These are phyloP conservation scores for Epizoanthus fatuus DNA, from an alignment of 92 coral and sea anemone species.

Conservation along the genomic window DNA sequence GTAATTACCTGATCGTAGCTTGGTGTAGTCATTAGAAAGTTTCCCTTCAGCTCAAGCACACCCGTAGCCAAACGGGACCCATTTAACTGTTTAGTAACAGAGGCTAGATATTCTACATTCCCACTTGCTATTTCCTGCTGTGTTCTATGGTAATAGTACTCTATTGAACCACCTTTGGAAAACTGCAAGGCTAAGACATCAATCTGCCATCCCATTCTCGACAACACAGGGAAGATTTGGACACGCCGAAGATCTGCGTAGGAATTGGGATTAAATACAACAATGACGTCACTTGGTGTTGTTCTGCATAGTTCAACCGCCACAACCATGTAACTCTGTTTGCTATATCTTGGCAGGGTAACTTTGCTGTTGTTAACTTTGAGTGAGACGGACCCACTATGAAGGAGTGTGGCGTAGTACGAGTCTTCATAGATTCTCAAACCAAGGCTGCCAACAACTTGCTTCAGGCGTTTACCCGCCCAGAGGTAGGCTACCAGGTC, in stretches of 20 bases:
- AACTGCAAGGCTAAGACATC: slow-evolving; percentile 45
- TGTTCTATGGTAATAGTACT: too few species aligned
- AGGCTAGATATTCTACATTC: too few species aligned
- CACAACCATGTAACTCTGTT: slow-evolving; percentile 28
- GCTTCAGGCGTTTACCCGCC: slow-evolving; percentile 56
- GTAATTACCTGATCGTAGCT: too few species aligned
- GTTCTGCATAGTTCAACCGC: slow-evolving; percentile 61
- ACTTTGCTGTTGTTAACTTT: slow-evolving; percentile 41
- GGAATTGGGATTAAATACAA: slow-evolving; percentile 31
- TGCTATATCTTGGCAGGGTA: slow-evolving; percentile 21
- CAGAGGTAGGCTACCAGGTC: slow-evolving; percentile 55
- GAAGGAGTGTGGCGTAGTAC: slow-evolving; percentile 61
- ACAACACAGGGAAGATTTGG: slow-evolving; percentile 37
- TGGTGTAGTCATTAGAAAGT: too few species aligned
- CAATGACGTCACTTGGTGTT: slow-evolving; percentile 32
- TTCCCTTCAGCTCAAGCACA: too few species aligned
- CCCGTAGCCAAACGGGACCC: too few species aligned
- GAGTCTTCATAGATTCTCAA: slow-evolving; percentile 31
- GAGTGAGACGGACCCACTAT: slow-evolving; percentile 35
- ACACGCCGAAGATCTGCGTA: slow-evolving; percentile 20
- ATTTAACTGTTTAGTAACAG: too few species aligned
- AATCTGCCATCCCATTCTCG: slow-evolving; percentile 41
- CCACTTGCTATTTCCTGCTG: too few species aligned
- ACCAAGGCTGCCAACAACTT: slow-evolving; percentile 39
- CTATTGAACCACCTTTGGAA: slow-evolving; percentile 11